Conservation (phyloP, 2,797 vertebrate genomes). For the Enoplosus armatus region DNA sequence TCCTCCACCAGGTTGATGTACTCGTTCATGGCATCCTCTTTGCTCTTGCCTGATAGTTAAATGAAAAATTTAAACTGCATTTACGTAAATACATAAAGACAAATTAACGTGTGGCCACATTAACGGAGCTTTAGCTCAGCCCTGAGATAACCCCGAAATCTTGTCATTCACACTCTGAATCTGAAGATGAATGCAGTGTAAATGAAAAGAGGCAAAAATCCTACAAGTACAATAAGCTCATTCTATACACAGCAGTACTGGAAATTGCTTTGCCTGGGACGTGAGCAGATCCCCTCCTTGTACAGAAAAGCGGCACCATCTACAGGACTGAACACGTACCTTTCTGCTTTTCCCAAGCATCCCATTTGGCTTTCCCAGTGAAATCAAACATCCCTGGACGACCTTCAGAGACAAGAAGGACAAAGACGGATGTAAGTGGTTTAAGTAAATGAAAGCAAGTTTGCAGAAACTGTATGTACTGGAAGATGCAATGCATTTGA, state of each 20-base stretch:
- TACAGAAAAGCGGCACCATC: background rate
- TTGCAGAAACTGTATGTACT: background rate
- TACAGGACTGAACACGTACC: constrained; percentile 72
- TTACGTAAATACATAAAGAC: background rate
- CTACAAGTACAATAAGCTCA: constrained; percentile 3
- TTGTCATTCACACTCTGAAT: background rate
- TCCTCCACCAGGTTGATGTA: constrained; percentile 82
- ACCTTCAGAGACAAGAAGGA: constrained; percentile 71
- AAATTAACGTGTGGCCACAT: background rate
- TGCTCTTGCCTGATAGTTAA: constrained; percentile 86
- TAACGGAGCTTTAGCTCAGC: too few species aligned
- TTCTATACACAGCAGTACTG: background rate
- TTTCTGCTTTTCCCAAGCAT: constrained; percentile 91
- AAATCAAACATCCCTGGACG: constrained; percentile 94
- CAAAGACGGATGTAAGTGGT: background rate
- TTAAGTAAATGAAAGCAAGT: background rate
- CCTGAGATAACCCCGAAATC: too few species aligned
- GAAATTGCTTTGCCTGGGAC: background rate
- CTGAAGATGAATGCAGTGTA: background rate
- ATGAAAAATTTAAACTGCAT: background rate
- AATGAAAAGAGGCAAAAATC: background rate
- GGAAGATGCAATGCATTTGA: background rate
- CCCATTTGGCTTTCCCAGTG: constrained; percentile 96
- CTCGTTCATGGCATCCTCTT: constrained; percentile 88
- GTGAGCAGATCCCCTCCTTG: too few species aligned